phyloP scores from a whole-genome alignment of 2,888 invertebrate genomes.

The Pheosia tremula region DNA sequence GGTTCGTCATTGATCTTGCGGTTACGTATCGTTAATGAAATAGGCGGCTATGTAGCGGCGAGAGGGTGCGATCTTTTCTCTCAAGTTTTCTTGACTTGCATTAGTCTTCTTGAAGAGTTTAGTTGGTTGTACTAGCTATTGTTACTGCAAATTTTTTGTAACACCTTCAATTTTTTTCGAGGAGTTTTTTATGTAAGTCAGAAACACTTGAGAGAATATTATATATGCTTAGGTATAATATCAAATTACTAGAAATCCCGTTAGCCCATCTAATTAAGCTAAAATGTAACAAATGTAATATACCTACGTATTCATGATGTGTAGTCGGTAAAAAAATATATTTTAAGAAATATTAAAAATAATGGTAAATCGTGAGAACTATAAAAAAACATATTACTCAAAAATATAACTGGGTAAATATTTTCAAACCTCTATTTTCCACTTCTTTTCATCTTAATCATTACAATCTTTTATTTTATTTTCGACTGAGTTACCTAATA shows the following conservation, averaged over 20 bases:
- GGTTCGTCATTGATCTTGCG: constrained; percentile 35
- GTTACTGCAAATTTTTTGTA: not conserved
- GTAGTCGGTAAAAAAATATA: too few relatives aligned
- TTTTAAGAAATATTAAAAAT: too few relatives aligned
- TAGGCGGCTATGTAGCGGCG: constrained; percentile 3
- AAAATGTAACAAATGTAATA: too few relatives aligned
- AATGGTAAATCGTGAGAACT: too few relatives aligned
- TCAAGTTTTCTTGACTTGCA: too few relatives aligned
- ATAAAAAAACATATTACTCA: not conserved
- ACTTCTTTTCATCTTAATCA: constrained; percentile 12
- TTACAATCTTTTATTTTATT: constrained; percentile 23
- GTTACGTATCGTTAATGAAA: constrained; percentile 19
- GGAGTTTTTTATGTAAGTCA: too few relatives aligned
- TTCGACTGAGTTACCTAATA: constrained; percentile 17
- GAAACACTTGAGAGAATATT: too few relatives aligned
- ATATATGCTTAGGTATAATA: too few relatives aligned
- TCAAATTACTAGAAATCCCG: too few relatives aligned
- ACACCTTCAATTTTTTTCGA: not conserved
- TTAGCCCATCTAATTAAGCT: too few relatives aligned
- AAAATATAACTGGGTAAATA: constrained; percentile 17
- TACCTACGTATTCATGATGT: too few relatives aligned
- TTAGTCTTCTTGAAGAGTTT: not conserved
- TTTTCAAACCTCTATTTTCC: constrained; percentile 20
- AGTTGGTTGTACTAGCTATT: not conserved
- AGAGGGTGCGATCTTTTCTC: not conserved